Base-by-base conservation (phyloP, 2,113 vertebrate genomes). In the Noturus placidus region DNA sequence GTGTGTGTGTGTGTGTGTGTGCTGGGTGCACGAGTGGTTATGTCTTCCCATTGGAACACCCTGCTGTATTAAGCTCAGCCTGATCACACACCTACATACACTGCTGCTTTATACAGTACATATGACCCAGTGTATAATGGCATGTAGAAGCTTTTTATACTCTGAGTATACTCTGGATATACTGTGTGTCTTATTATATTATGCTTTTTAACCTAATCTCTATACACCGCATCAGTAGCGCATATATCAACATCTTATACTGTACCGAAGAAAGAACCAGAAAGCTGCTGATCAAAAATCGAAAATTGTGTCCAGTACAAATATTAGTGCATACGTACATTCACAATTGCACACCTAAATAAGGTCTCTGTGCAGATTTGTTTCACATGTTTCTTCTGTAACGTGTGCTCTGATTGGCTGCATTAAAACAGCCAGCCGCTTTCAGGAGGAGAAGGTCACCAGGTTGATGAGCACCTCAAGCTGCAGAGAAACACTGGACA, bases 41-140 rank as follows among this genome's bases (percentile, higher is more conserved):
- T 85, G 69, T 27, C 38, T 14, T 76, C 54, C 11, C 3, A 9
- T 22, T 46, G 15, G 15, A 50, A 52, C 13, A 19, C n/a, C 57
- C 56, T 78, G 27, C 52, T 57, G 52, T 56, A 22, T 80, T 33
- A 80, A 80, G 54, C 78, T 80, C 52, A 57, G 78, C 52, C 17
- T 80, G 30, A 80, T 33, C 78, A 35, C 52, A 57, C 78, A 33
- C 30, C 78, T 54, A 80, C 54, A 57, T 57, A 56, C 19, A 33
- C 52, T 57, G 52, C 52, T 33, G 17, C 7, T 33, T 79, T 30
- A 33, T 54, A 20, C n/a, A 33, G 20, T 54, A 20, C n/a, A 56
- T 79, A 79, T 56, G n/a, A 33, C n/a, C 77, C 76, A 78, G 46
- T 52, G 46, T 54, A 76, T 76, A 8, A 76, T n/a, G 76, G 76